Percentiles rank a stretch among this genome's conserved stretches.
phyloP scores from a whole-genome alignment of 2,113 vertebrate species.

The Menidia beryllina region DNA sequence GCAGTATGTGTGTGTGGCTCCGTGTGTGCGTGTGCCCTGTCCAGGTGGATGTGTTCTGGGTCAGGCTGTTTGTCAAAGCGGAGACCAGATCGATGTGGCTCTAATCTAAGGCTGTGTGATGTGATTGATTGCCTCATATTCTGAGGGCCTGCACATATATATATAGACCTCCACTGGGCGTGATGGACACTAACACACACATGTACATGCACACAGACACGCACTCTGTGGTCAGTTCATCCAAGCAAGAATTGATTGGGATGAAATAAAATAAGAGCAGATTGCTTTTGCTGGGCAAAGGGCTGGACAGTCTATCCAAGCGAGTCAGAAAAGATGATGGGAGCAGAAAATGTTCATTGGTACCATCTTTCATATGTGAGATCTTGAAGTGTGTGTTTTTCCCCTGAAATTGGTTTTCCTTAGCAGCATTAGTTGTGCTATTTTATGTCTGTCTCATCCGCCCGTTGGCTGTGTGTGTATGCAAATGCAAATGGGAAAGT shows the following conservation, averaged over 20 bases:
- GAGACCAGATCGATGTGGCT: conserved; percentile 72
- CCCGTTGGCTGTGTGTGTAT: conserved; percentile 4
- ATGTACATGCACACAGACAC: conserved; percentile 20
- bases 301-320: conserved; percentile 46
- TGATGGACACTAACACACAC: conserved; percentile 49
- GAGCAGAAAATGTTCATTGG: conserved; percentile 66
- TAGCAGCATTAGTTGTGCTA: conserved; percentile 15
- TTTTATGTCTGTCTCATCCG: conserved; percentile 12
- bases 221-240: conserved; percentile 49
- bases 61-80: conserved; percentile 72
- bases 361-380: conserved; percentile 62
- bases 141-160: conserved; percentile 40
- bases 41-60: conserved; percentile 69
- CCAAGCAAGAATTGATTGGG: conserved; percentile 59
- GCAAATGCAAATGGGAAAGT: conserved; percentile 33
- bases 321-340: conserved; percentile 68
- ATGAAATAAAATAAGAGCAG: conserved; percentile 70
- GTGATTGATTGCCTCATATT: conserved; percentile 79
- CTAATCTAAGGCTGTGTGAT: conserved; percentile 73
- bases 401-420: conserved; percentile 48
- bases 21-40: conserved; percentile 32
- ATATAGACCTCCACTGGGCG: conserved; percentile 37
- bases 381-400: conserved; percentile 35
- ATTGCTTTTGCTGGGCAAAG: conserved; percentile 63
- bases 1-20: conserved; percentile 31